phyloP scores from a whole-genome alignment of 2,888 invertebrate species.

The Galeopsomyia nigrocyanea region DNA sequence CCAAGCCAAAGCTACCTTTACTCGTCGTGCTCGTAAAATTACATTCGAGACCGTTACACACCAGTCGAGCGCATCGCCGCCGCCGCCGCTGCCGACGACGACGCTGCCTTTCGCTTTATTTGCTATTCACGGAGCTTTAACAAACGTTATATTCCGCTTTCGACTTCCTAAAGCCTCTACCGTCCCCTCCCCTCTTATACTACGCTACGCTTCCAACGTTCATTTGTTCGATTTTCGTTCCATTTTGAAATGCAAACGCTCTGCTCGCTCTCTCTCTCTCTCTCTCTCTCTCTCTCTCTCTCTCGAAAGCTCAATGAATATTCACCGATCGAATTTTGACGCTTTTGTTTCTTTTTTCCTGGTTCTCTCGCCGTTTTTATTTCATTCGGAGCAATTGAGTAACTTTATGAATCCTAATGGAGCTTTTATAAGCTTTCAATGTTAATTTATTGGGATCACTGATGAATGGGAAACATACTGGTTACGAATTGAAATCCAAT shows the following conservation, averaged over 20 bases:
- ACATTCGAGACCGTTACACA: slow-evolving; percentile 27
- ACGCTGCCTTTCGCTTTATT: slow-evolving; percentile 16
- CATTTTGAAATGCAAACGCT: neutral
- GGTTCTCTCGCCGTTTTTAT: no score
- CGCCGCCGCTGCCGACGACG: neutral
- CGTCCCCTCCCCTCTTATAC: neutral
- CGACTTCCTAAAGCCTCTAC: slow-evolving; percentile 19
- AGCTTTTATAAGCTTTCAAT: no score
- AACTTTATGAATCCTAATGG: no score
- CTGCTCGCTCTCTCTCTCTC: slow-evolving; percentile 26
- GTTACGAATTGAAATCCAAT: no score
- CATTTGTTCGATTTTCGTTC: no score
- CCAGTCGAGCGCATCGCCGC: slow-evolving; percentile 3
- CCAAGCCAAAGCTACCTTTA: slow-evolving; percentile 9
- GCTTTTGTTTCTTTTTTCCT: neutral
- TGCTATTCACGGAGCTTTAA: slow-evolving; percentile 20
- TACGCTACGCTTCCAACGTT: neutral
- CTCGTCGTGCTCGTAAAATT: slow-evolving; percentile 33
- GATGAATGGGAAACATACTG: no score
- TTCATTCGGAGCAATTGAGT: no score
- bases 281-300: slow-evolving; percentile 24
- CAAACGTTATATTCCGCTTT: slow-evolving; percentile 1
- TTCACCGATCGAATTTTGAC: slow-evolving; percentile 13
- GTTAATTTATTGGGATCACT: no score
- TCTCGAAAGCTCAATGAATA: slow-evolving; percentile 31